Evolutionary conservation across 2,797 vertebrate species (phyloP).

Genomic region (Tolypeutes matacus): DNA sequence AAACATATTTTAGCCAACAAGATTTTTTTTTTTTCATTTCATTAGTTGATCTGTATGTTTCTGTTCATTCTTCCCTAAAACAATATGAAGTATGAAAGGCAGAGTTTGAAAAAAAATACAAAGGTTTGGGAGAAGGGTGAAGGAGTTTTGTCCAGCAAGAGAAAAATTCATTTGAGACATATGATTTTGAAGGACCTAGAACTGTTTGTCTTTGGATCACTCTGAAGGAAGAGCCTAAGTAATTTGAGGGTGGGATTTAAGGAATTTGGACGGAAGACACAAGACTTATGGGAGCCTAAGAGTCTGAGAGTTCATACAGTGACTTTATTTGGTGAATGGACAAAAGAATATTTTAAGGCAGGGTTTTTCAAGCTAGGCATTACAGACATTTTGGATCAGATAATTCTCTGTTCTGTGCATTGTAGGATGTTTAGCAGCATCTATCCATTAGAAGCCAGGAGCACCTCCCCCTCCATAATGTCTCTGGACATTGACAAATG

Average conservation of each 20-base stretch:
- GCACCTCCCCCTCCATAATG: too few species aligned
- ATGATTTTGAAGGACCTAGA: not conserved
- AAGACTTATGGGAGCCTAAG: not conserved
- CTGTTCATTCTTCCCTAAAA: not conserved
- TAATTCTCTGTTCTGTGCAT: not conserved
- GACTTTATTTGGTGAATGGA: not conserved
- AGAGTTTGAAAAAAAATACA: not conserved
- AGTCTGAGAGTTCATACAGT: not conserved
- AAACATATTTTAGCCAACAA: not conserved
- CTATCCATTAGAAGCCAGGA: not conserved
- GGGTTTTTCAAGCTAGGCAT: not conserved
- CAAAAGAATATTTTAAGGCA: not conserved
- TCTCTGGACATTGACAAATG: not conserved
- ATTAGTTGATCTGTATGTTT: not conserved
- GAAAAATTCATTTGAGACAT: not conserved
- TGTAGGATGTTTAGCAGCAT: not conserved
- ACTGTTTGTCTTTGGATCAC: not conserved
- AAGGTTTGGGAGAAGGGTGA: not conserved
- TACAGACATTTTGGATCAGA: not conserved
- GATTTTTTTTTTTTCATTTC: not conserved
- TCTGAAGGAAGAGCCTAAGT: not conserved
- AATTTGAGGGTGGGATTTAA: not conserved
- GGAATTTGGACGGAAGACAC: not conserved
- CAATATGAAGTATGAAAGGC: not conserved
- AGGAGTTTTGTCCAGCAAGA: not conserved